phyloP scores from a whole-genome alignment of 2,797 vertebrate species.

The Chelon auratus region DNA sequence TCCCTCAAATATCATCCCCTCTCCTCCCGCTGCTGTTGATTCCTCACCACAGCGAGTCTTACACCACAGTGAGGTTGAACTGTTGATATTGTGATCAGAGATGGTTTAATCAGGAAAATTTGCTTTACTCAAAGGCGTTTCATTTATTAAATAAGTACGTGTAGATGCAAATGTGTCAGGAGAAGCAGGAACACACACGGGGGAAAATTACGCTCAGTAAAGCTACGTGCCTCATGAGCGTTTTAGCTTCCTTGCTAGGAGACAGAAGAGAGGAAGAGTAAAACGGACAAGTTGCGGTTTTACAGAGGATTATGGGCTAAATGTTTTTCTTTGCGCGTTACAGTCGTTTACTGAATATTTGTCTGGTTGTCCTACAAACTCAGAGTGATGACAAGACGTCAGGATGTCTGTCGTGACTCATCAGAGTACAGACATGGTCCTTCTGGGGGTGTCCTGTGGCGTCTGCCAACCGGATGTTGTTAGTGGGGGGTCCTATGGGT shows the following conservation, averaged over 20 bases:
- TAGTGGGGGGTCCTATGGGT: too few relatives aligned
- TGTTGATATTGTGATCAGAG: background rate
- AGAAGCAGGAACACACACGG: background rate
- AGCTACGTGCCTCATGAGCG: background rate
- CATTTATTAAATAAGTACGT: background rate
- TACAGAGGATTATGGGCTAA: conserved; percentile 4
- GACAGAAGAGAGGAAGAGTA: background rate
- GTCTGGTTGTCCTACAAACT: conserved; percentile 1
- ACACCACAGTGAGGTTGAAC: background rate
- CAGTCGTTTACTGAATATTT: conserved; percentile 2
- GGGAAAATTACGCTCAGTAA: background rate
- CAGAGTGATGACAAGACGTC: background rate
- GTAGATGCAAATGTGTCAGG: background rate
- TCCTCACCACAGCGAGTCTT: conserved; percentile 17
- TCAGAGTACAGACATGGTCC: too few relatives aligned
- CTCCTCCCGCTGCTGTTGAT: conserved; percentile 25
- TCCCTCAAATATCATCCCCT: conserved; percentile 23
- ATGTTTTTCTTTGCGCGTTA: background rate
- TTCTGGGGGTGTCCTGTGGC: too few relatives aligned
- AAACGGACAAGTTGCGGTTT: conserved; percentile 14
- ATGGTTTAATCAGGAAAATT: background rate
- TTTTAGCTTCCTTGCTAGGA: background rate
- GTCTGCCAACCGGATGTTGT: too few relatives aligned
- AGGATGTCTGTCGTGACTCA: conserved; percentile 10
- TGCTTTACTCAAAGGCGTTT: too few relatives aligned